Base-by-base conservation (phyloP, 2,888 invertebrate genomes). In the Chloromyia formosa region DNA sequence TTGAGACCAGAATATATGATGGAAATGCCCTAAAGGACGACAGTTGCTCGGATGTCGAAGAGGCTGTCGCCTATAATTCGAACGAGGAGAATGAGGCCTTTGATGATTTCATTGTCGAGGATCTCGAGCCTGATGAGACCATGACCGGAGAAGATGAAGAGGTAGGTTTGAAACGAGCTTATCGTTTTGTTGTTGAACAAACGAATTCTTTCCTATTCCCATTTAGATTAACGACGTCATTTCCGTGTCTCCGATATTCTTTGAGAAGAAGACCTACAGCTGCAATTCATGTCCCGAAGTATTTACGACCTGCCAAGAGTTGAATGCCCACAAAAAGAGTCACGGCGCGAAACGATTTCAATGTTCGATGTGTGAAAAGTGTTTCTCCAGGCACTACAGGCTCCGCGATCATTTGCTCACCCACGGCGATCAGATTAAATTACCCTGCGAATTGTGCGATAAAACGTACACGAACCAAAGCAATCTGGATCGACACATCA, bases 401-500 rank as follows among this genome's bases (percentile, higher is more conserved):
- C 49, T 78, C 7, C 74, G 76, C 35, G 76, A 75, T 54, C 78
- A 78, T 53, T 66, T 74, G 40, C 12, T 27, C 18, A 75, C 72
- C 0, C 78, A 78, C 54, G 42, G 54, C 14, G 60, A 75, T 3
- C 54, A 27, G 14, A 69, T 66, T 10, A 58, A 56, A 14, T 75
- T 72, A 10, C 58, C 58, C 12, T 78, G 78, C 45, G 49, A 53
- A 2, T 49, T 74, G 18, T 78, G 78, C 40, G 61, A 74, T 14
- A 78, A 78, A 35, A 68, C 60, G 20, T 78, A 77, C 42, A 74
- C 78, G 14, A 77, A 76, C 53, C 76, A 75, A 54, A 76, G 76
- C 10, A 78, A 78, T 76, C 73, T 78, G 40, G 76, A 77, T 72
- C 73, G 78, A 0, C 78, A 78, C 66, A 71, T 78, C 23, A 75